Base-by-base conservation (phyloP, 2,888 invertebrate species). In the Eilema griseolum region DNA sequence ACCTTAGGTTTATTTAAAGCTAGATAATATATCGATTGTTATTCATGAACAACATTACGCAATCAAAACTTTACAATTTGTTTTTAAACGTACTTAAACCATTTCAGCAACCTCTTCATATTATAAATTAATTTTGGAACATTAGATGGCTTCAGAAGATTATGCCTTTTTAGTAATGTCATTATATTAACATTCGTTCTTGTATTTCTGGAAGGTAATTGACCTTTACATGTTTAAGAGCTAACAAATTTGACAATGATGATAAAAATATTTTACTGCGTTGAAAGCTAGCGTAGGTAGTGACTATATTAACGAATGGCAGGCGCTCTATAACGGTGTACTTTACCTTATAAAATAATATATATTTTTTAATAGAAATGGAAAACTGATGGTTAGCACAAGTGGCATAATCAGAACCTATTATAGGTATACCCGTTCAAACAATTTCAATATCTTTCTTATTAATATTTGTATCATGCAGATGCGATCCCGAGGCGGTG, bases 401-500 rank as follows among this genome's bases (percentile, higher is more conserved):
- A 41, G 16, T 41, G 41, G 41, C 41, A 16, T 16, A 16, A 41
- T 3, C 1, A 5, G 16, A 16, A 41, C 16, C 41, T 41, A 16
- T 20, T 16, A 46, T 7, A 46, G 20, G 20, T 46, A 46, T 20
- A 2, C 8, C 52, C 2, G 10, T 52, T n/a, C 20, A 2, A 2
- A 20, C n/a, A 8, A 2, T 3, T 46, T 46, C 10, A 52, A 10
- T 41, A 52, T n/a, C n/a, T 71, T 71, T 67, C 59, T 69, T 61
- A 61, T 14, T 16, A 31, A 37, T 28, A 20, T 62, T 31, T 7
- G 26, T 33, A 16, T 24, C 20, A 52, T 31, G 23, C 28, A 95
- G 95, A 95, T 95, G 95, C 92, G 95, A 88, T 98, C 96, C 95
- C 97, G 93, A 97, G 98, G 96, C 94, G 98, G 90, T 96, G 98